Conservation (phyloP, 2,113 vertebrate species). For the Corythornis vintsioides region DNA sequence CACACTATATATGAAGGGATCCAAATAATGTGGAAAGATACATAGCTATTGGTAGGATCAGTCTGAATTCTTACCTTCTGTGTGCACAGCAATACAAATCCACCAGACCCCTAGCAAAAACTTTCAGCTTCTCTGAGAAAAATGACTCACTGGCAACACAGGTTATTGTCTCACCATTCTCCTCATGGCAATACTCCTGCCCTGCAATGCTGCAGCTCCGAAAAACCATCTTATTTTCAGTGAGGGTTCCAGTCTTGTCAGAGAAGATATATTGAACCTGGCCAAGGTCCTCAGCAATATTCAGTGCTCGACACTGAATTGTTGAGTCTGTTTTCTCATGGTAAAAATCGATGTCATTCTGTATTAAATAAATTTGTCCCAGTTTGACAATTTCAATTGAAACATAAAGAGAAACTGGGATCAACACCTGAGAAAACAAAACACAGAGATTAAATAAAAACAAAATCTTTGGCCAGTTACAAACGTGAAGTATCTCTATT, state of each 20-base stretch:
- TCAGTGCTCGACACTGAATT: conserved; percentile 90
- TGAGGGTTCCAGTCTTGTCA: conserved; percentile 96
- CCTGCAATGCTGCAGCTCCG: conserved; percentile 92
- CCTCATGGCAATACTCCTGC: conserved; percentile 89
- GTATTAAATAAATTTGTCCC: conserved; percentile 93
- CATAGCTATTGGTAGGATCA: neutral
- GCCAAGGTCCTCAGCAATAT: conserved; percentile 94
- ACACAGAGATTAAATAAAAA: neutral
- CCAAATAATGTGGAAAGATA: neutral
- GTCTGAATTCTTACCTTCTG: neutral
- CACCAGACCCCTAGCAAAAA: neutral
- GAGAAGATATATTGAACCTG: conserved; percentile 95
- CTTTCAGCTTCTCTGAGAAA: neutral
- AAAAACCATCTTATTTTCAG: conserved; percentile 98
- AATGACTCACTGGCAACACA: neutral
- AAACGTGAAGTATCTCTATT: neutral
- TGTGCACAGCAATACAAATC: neutral
- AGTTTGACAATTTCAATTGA: conserved; percentile 97
- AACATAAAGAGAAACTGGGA: conserved; percentile 95
- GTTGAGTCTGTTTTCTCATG: conserved; percentile 82
- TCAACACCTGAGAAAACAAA: conserved; percentile 85
- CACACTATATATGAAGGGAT: neutral
- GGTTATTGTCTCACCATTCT: conserved; percentile 82
- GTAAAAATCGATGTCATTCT: conserved; percentile 90
- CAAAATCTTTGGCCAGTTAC: neutral